Base-by-base conservation (phyloP, 2,113 vertebrate species). In the Pelusios castaneus region DNA sequence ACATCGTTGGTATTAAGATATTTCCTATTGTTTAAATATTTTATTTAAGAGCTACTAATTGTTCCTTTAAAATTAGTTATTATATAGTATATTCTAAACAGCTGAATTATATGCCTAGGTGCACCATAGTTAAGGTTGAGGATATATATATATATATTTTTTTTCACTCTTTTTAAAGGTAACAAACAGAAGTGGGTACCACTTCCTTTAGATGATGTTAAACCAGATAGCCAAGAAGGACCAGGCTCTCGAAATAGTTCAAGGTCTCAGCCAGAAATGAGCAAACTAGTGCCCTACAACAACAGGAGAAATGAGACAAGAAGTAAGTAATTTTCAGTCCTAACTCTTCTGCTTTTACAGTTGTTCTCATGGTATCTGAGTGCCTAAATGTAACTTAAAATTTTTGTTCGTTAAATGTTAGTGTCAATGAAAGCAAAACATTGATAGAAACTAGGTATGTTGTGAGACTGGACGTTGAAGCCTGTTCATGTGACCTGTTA, bases 171-270 rank as follows among this genome's bases (percentile, higher is more conserved):
- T 95, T 97, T 83, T 47, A 47, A 97, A 99, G 99, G 98, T 97
- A 99, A 98, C 98, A 99, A 99, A 96, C 98, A 99, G 97, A 99
- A 99, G 95, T 99, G 99, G 99, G 98, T 99, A 84, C 99, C 98
- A 17, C 98, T 99, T 89, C 98, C 98, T 84, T 97, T 99, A 97
- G 98, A 99, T 52, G 98, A 99, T 34, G 92, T 96, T 60, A 98
- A 98, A 93, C 95, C 97, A 92, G 99, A 99, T 43, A 98, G 97
- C 84, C 98, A 95, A 94, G 98, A 98, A 97, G 98, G 98, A 97
- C 93, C 91, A 79, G 92, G 95, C 92, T 97, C 97, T 83, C 97
- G 97, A 85, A 96, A 82, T 41, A 96, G 96, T 75, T 98, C 98
- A 70, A 97, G 98, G 87, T 97, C 95, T 95, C 87, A 97, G 80